Conservation (phyloP, 1,140 invertebrate species). For the Plodia interpunctella region DNA sequence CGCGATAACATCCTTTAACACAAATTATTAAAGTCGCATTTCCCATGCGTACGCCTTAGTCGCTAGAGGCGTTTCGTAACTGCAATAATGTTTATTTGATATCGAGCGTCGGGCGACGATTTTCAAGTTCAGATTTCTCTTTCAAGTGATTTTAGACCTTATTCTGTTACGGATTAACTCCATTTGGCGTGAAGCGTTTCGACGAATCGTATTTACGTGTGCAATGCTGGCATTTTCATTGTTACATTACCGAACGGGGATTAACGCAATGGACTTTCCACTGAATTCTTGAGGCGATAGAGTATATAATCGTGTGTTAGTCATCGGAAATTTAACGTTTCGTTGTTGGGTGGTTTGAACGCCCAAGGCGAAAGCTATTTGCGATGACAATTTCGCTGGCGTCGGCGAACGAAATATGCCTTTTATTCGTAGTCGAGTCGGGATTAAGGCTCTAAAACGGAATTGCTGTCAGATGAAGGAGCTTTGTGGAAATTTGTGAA, state of each 20-base stretch:
- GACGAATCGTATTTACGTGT: conserved; percentile 69
- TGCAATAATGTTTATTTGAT: conserved; percentile 69
- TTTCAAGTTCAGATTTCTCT: conserved; percentile 74
- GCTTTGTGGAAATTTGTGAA: conserved; percentile 62
- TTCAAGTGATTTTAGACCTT: conserved; percentile 64
- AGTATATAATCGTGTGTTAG: conserved; percentile 22
- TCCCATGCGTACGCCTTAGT: conserved; percentile 23
- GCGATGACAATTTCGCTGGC: conserved; percentile 74
- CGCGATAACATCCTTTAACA: conserved; percentile 32
- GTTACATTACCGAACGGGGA: conserved; percentile 56
- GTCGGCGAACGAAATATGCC: conserved; percentile 71
- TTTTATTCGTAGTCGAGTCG: conserved; percentile 70
- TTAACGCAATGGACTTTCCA: conserved; percentile 18
- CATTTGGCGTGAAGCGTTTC: conserved; percentile 43
- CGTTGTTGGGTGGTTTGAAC: conserved; percentile 24
- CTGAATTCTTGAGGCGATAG: conserved; percentile 19
- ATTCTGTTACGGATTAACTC: conserved; percentile 50
- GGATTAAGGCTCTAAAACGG: conserved; percentile 73
- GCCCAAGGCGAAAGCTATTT: conserved; percentile 72
- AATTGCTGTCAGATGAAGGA: conserved; percentile 59
- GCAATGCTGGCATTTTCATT: conserved; percentile 73
- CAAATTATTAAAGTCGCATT: conserved; percentile 32
- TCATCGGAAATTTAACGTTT: conserved; percentile 37
- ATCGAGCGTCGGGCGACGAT: conserved; percentile 73
- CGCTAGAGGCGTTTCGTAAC: conserved; percentile 51